Conservation (phyloP, 2,888 invertebrate genomes). For the Clepsis dumicolana region DNA sequence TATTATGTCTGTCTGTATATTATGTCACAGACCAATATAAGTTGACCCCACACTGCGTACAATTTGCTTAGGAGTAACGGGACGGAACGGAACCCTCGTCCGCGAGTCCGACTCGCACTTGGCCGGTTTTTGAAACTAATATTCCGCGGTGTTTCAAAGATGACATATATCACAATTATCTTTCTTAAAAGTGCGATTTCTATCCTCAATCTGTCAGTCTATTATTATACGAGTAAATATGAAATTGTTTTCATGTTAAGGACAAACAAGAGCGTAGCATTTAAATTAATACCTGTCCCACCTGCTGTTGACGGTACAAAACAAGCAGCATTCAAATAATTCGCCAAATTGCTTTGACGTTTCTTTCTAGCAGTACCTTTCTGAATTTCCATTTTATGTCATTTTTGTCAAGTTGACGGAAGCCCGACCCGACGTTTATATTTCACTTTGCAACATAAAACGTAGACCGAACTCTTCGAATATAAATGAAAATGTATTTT, state of each 20-base stretch:
- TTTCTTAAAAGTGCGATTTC: background rate
- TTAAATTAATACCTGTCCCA: slow-evolving; percentile 28
- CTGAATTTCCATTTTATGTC: slow-evolving; percentile 41
- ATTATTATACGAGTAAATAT: slow-evolving; percentile 26
- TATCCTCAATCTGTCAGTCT: background rate
- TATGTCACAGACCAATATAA: too few relatives aligned
- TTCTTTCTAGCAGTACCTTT: slow-evolving; percentile 39
- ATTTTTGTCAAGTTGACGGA: slow-evolving; percentile 32
- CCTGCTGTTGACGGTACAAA: slow-evolving; percentile 32
- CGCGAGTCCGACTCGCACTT: too few relatives aligned
- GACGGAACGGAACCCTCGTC: too few relatives aligned
- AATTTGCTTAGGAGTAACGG: too few relatives aligned
- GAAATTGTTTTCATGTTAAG: slow-evolving; percentile 19
- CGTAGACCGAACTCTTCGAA: slow-evolving; percentile 12
- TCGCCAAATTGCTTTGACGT: slow-evolving; percentile 38
- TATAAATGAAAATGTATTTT: slow-evolving; percentile 33
- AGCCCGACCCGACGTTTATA: slow-evolving; percentile 38
- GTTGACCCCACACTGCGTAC: too few relatives aligned
- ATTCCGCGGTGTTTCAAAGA: too few relatives aligned
- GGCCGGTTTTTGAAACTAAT: too few relatives aligned
- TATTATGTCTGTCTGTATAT: too few relatives aligned
- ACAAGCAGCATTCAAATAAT: slow-evolving; percentile 42
- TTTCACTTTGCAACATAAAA: slow-evolving; percentile 32
- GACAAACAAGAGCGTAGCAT: slow-evolving; percentile 27
- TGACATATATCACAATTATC: too few relatives aligned